Base-by-base conservation (phyloP, 2,113 vertebrate genomes). In the Spilogale gracilis region DNA sequence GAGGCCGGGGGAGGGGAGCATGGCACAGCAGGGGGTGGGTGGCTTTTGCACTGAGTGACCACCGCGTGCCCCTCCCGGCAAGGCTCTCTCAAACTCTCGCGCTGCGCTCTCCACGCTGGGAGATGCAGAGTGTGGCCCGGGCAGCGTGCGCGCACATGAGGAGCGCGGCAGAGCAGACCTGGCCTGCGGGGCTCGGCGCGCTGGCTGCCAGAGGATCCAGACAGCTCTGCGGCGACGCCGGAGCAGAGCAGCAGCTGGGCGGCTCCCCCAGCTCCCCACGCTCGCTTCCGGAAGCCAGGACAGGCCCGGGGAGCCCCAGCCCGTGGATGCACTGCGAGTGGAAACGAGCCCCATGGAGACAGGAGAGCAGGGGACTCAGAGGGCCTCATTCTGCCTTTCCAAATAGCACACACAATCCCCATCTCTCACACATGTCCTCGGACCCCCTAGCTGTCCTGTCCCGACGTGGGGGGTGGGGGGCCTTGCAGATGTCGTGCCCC, bases 281-380 rank as follows among this genome's bases (percentile, higher is more conserved):
- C 45, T 6, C 16, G 1, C 17, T 20, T 69, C 67, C 8, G 7
- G 67, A n/a, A 69, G 16, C 67, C 9, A n/a, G 67, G n/a, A 69
- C 17, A 18, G 67, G 67, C 32, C 8, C 23, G 21, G 58, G 20
- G 3, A 9, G 63, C 30, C 65, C 65, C 11, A 3, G 67, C n/a
- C n/a, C 2, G 1, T 2, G 9, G 27, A 3, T 2, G 18, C 50
- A 1, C 27, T 4, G 2, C 10, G 13, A 32, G 76, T 16, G 17
- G 76, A 79, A 17, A 17, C 4, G 25, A 74, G 71, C 21, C 43
- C 43, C 11, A 1, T 0, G 43, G 21, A 21, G 71, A 45, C 5
- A 0, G 8, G 71, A 45, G 20, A 21, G 43, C 71, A 16, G 23
- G 71, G 5, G 10, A 9, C 38, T n/a, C n/a, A 9, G 17, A 18